Conservation (phyloP, 2,888 invertebrate genomes). For the Pinctada fucata region DNA sequence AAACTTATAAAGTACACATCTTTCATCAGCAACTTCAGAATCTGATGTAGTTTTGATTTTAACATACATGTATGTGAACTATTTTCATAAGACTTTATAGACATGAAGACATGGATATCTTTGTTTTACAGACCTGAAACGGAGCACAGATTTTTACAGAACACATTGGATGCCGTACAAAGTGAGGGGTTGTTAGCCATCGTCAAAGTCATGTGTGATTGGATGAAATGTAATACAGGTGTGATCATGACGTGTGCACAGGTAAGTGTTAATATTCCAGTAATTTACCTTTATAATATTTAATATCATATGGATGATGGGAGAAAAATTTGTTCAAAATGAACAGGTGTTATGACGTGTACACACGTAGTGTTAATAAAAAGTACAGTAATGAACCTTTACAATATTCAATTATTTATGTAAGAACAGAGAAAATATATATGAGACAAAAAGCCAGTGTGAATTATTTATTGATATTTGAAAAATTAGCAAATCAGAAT, state of each 20-base stretch:
- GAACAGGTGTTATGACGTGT: not conserved
- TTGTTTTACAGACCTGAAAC: conserved; percentile 55
- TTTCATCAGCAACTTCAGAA: no score
- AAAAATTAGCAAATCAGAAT: no score
- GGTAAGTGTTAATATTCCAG: conserved; percentile 54
- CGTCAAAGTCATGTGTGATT: conserved; percentile 89
- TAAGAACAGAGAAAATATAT: no score
- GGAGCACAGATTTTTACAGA: conserved; percentile 62
- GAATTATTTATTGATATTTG: no score
- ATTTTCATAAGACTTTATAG: no score
- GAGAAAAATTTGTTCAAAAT: not conserved
- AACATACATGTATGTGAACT: no score
- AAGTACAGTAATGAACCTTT: no score
- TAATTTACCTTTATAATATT: not conserved
- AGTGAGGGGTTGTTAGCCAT: conserved; percentile 80
- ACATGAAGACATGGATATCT: no score
- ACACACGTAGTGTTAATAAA: not conserved
- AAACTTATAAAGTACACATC: no score
- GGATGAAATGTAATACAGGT: conserved; percentile 88
- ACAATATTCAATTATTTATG: no score
- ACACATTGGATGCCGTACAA: conserved; percentile 67
- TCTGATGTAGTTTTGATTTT: no score
- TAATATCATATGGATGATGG: not conserved
- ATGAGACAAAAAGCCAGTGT: no score
- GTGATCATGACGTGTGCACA: conserved; percentile 80